Conservation (phyloP, 2,888 invertebrate species). For the Drosophila lutescens region DNA sequence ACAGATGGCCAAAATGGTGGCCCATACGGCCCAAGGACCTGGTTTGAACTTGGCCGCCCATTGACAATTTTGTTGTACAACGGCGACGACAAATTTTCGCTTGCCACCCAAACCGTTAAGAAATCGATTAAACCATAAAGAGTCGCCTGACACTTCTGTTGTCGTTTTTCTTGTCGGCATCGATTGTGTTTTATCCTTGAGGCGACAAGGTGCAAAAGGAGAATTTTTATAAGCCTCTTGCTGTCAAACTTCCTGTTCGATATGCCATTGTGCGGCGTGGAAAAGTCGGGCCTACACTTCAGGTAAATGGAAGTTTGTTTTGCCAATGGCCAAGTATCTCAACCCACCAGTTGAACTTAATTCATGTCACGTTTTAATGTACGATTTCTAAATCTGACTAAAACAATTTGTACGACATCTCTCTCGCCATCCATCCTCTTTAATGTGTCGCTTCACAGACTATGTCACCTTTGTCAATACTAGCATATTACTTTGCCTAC, state of each 20-base stretch:
- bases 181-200: constrained; percentile 63
- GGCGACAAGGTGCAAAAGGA: constrained; percentile 77
- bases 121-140: constrained; percentile 79
- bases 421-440: not conserved
- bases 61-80: constrained; percentile 75
- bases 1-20: constrained; percentile 14
- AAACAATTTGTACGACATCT: constrained; percentile 5
- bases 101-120: constrained; percentile 81
- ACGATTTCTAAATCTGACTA: constrained; percentile 10
- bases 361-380: constrained; percentile 26
- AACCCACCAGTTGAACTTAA: constrained; percentile 16
- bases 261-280: constrained; percentile 40
- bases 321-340: not conserved
- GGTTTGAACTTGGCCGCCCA: constrained; percentile 36
- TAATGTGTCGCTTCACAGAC: constrained; percentile 10
- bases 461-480: constrained; percentile 29
- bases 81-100: constrained; percentile 69
- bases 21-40: constrained; percentile 29
- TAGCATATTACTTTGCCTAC: constrained; percentile 39
- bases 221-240: constrained; percentile 40
- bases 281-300: constrained; percentile 4
- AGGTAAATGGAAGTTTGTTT: not conserved
- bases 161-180: constrained; percentile 28
- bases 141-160: constrained; percentile 39
- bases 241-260: constrained; percentile 67